A percentile compares a stretch with the other conserved stretches of the same genome.
Evolutionary conservation across 2,888 invertebrate genomes (phyloP).

Genomic region (Acanthoscelides obtectus): DNA sequence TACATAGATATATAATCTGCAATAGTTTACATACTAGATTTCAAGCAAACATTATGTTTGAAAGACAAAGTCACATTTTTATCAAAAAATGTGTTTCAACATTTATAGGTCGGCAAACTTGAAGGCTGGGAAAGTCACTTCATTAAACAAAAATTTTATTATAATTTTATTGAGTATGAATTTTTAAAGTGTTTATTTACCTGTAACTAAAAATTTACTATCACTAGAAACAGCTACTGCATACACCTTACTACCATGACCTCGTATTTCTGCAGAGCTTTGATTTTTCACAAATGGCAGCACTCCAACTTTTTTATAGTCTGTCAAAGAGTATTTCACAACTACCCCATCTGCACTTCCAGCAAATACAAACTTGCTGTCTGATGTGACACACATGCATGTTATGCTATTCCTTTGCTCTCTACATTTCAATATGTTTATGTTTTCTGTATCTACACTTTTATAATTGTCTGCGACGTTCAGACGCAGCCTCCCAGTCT

Average conservation of each 20-base stretch:
- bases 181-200: too few species aligned
- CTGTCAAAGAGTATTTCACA: conserved; percentile 74
- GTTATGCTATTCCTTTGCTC: conserved; percentile 78
- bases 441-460: conserved; percentile 42
- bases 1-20: too few species aligned
- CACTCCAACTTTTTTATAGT: conserved; percentile 57
- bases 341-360: conserved; percentile 86
- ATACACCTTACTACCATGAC: conserved; percentile 51
- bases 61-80: too few species aligned
- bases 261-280: conserved; percentile 27
- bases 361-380: conserved; percentile 68
- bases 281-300: conserved; percentile 47
- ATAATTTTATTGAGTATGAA: too few species aligned
- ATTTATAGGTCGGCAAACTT: too few species aligned
- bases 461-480: conserved; percentile 64
- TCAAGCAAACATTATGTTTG: too few species aligned
- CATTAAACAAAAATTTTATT: too few species aligned
- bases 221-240: conserved; percentile 73
- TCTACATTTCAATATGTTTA: conserved; percentile 61
- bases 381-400: conserved; percentile 70
- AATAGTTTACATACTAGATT: too few species aligned
- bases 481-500: conserved; percentile 73
- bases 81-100: too few species aligned
- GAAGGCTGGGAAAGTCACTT: too few species aligned
- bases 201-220: conserved; percentile 68